Base-by-base conservation (phyloP, 1,140 invertebrate genomes). In the Drosophila subpulchrella region DNA sequence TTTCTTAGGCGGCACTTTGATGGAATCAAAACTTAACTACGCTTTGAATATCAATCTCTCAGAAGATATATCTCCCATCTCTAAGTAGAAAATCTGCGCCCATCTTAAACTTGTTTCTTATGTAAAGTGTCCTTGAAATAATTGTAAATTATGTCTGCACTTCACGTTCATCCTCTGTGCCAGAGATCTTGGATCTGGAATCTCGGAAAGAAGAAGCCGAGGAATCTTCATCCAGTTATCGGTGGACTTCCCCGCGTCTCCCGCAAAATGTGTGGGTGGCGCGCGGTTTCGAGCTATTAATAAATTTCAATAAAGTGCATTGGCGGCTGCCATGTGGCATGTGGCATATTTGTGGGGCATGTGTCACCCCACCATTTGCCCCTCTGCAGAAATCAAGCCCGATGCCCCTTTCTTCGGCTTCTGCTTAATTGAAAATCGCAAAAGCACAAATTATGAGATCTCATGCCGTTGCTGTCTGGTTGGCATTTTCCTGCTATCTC, bases 101-200 rank as follows among this genome's bases (percentile, higher is more conserved):
- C 42, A 30, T 30, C 24, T 57, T 15, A 76, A 81, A 63, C 77
- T 59, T 60, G 61, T 75, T 72, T 62, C 50, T 78, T 80, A 80
- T 89, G 76, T 70, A 63, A 83, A 85, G 81, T 91, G 89, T 91
- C 89, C 89, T 91, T 91, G 89, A 91, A 91, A 91, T 91, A 91
- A 91, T 91, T 91, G 89, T 91, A 83, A 91, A 91, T 91, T 91
- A 91, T 91, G 82, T 86, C 77, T 78, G 74, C 74, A 78, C 78
- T 78, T 77, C 68, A 30, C 47, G 36, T 17, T 24, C 15, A 27
- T 17, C 11, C 46, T n/a, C 27, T 15, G 12, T 27, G 38, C 15
- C 5, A 24, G 47, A 57, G 58, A 58, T 75, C 71, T 58, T 27
- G 41, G 53, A 61, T 56, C 50, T 48, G 11, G 34, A 44, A 53